A percentile compares a stretch with the other conserved stretches of the same genome.
These are phyloP conservation scores for Drosophila phalerata DNA, from an alignment of 2,888 invertebrate genomes.

Conservation along the genomic window DNA sequence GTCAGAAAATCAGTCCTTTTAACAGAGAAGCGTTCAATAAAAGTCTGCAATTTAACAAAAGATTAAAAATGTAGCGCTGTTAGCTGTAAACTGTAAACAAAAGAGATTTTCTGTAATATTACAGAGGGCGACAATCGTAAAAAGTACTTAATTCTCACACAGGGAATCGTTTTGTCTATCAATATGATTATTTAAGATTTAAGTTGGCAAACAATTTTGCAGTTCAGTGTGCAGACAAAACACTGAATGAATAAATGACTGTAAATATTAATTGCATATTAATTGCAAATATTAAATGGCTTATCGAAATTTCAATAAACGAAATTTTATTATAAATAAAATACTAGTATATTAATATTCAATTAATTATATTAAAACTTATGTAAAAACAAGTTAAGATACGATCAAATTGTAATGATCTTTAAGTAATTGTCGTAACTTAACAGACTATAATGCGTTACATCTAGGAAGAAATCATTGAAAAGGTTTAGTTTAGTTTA, in stretches of 20 bases:
- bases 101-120: neutral
- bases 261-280: constrained; percentile 53
- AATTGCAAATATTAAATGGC: too few species aligned
- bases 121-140: neutral
- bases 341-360: neutral
- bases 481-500: constrained; percentile 37
- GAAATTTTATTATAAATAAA: neutral
- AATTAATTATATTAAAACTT: neutral
- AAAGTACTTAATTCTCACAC: neutral
- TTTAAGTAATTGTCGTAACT: constrained; percentile 5
- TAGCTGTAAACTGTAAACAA: neutral
- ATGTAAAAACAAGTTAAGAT: neutral
- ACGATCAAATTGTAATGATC: neutral
- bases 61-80: too few species aligned
- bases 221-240: constrained; percentile 37
- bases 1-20: neutral
- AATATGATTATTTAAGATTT: constrained; percentile 10
- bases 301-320: constrained; percentile 5
- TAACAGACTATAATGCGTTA: constrained; percentile 19
- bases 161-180: constrained; percentile 1
- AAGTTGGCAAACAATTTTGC: constrained; percentile 70
- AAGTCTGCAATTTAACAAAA: too few species aligned
- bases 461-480: constrained; percentile 51
- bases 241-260: constrained; percentile 34
- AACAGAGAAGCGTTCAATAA: too few species aligned